Conservation (phyloP, 1,140 invertebrate species). For the Drosophila miranda region DNA sequence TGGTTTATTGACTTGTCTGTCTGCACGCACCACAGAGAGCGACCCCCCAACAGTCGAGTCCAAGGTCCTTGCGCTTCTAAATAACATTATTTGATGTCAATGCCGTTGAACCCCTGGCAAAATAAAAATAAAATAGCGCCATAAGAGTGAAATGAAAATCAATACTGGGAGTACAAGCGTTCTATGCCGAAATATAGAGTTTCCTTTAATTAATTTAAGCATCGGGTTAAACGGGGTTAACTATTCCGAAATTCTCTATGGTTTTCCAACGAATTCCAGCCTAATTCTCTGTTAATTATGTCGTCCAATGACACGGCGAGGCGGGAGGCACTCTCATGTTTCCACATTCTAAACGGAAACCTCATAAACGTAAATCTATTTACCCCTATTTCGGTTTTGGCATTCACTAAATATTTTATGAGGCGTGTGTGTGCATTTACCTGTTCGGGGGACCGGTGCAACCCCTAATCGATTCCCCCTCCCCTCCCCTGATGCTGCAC, state of each 20-base stretch:
- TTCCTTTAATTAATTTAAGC: too few species aligned
- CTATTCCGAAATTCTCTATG: too few species aligned
- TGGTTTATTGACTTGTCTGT: constrained; percentile 68
- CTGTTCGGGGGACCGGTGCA: constrained; percentile 23
- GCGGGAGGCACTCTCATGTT: too few species aligned
- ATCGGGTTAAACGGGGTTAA: too few species aligned
- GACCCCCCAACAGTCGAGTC: constrained; percentile 7
- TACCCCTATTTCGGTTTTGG: constrained; percentile 45
- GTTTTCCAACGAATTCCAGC: neutral
- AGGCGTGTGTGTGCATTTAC: constrained; percentile 48
- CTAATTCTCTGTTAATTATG: constrained; percentile 22
- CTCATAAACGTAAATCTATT: constrained; percentile 64
- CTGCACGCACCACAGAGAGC: constrained; percentile 58
- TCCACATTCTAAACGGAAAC: constrained; percentile 27
- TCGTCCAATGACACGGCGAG: neutral
- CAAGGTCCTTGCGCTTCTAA: constrained; percentile 61
- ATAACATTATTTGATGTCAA: constrained; percentile 63
- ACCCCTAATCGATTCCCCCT: constrained; percentile 47
- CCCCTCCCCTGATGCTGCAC: constrained; percentile 28
- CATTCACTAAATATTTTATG: constrained; percentile 69
- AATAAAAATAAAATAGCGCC: constrained; percentile 17
- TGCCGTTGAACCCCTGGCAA: constrained; percentile 1
- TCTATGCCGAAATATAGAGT: too few species aligned
- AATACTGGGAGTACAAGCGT: too few species aligned
- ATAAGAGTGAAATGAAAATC: too few species aligned